Percentiles rank a stretch among this genome's conserved stretches.
These are phyloP conservation scores for Drosophila peninsularis DNA, from an alignment of 2,888 invertebrate species.

Conservation along the genomic window DNA sequence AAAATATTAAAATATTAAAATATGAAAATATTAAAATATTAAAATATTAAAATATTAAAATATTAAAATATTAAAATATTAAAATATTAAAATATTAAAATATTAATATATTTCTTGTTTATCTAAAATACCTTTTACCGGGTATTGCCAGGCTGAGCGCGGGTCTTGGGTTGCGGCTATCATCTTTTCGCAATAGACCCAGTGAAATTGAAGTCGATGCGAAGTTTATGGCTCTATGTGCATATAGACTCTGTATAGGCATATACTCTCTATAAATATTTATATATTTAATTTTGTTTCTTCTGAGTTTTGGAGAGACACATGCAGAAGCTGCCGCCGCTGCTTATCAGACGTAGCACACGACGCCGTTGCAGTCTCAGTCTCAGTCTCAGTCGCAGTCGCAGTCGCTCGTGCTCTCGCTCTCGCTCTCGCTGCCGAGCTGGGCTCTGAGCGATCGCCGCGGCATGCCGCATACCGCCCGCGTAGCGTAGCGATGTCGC, in stretches of 20 bases:
- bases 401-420: background rate
- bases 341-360: slow-evolving; percentile 1
- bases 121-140: no score
- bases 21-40: background rate
- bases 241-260: background rate
- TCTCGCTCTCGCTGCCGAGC: background rate
- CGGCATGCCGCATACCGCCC: slow-evolving; percentile 6
- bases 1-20: no score
- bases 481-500: background rate
- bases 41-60: no score
- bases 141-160: background rate
- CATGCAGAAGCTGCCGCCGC: background rate
- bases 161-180: background rate
- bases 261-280: background rate
- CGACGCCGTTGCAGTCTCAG: background rate
- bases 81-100: background rate
- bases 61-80: no score
- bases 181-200: background rate
- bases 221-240: slow-evolving; percentile 9
- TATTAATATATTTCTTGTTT: no score
- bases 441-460: background rate
- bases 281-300: background rate
- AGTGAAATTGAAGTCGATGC: slow-evolving; percentile 17
- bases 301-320: slow-evolving; percentile 17
- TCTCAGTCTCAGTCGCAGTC: background rate